phyloP scores from a whole-genome alignment of 37 sponge, comb jelly and placozoan genomes.

The Dysidea cf. avara region DNA sequence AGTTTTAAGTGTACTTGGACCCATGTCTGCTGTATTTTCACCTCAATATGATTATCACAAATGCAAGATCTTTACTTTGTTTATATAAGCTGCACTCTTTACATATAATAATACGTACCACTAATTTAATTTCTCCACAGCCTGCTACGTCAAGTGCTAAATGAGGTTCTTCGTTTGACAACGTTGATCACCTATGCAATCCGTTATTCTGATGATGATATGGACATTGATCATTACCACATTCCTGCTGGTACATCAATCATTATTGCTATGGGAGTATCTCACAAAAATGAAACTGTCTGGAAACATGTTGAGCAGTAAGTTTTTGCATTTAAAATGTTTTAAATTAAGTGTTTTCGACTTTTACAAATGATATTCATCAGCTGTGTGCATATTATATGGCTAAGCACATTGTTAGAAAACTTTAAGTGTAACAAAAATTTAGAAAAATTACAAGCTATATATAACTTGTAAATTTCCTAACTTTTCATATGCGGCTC shows the following conservation, averaged over 20 bases:
- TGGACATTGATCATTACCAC: conserved; percentile 56
- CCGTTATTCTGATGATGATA: too few species aligned
- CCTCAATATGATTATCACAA: too few species aligned
- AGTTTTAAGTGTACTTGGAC: neutral
- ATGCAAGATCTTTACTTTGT: neutral
- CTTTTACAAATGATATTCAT: too few species aligned
- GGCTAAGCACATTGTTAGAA: too few species aligned
- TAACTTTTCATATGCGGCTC: too few species aligned
- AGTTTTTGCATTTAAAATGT: too few species aligned
- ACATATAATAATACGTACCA: neutral
- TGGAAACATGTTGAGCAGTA: conserved; percentile 68
- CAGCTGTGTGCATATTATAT: too few species aligned
- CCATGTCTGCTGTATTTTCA: too few species aligned
- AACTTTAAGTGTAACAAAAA: too few species aligned
- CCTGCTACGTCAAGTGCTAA: conserved; percentile 69
- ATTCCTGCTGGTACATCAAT: conserved; percentile 81
- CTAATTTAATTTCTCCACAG: conserved; percentile 8
- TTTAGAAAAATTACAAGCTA: too few species aligned
- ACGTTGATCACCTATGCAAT: conserved; percentile 83
- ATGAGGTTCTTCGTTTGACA: conserved; percentile 82
- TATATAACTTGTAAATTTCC: too few species aligned
- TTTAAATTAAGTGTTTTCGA: too few species aligned
- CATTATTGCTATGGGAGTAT: conserved; percentile 86
- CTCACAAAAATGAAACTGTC: conserved; percentile 39
- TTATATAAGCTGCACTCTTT: neutral